These are phyloP conservation scores for Anolis sagrei DNA, from an alignment of 2,113 vertebrate genomes.

Conservation along the genomic window DNA sequence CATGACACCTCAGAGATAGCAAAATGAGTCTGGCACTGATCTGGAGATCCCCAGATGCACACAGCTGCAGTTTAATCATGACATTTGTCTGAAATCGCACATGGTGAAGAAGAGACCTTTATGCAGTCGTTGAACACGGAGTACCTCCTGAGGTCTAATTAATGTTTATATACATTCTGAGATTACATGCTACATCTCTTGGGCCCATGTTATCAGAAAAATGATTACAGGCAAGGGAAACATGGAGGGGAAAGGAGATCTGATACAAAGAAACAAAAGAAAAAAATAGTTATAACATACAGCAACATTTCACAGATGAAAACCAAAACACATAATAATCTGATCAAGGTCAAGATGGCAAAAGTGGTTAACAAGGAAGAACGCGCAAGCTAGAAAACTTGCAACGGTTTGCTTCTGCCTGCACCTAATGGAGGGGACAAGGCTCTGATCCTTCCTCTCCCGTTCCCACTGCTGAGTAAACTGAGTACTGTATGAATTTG, in stretches of 20 bases:
- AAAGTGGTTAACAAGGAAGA: too few species aligned
- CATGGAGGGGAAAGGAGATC: constrained; percentile 1
- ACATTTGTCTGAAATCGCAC: constrained; percentile 44
- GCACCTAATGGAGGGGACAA: too few species aligned
- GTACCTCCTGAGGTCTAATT: constrained; percentile 52
- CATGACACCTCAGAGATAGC: background rate
- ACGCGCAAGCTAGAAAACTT: too few species aligned
- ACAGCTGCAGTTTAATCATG: constrained; percentile 42
- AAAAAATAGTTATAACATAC: background rate
- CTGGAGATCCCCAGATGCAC: background rate
- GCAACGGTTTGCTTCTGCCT: too few species aligned
- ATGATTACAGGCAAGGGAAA: constrained; percentile 3
- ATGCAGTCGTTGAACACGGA: constrained; percentile 43
- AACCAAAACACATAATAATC: too few species aligned
- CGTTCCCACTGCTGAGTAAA: too few species aligned
- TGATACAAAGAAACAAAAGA: constrained; percentile 10
- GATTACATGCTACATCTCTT: constrained; percentile 13
- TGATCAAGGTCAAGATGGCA: too few species aligned
- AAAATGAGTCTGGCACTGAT: background rate
- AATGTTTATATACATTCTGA: constrained; percentile 38
- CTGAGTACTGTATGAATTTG: too few species aligned
- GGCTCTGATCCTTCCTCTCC: too few species aligned
- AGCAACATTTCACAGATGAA: too few species aligned
- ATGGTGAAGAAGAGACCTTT: constrained; percentile 10
- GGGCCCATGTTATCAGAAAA: constrained; percentile 28